Evolutionary conservation across 35 echinoderm and acorn worm genomes (phyloP).

Genomic region (Heliocidaris tuberculata): DNA sequence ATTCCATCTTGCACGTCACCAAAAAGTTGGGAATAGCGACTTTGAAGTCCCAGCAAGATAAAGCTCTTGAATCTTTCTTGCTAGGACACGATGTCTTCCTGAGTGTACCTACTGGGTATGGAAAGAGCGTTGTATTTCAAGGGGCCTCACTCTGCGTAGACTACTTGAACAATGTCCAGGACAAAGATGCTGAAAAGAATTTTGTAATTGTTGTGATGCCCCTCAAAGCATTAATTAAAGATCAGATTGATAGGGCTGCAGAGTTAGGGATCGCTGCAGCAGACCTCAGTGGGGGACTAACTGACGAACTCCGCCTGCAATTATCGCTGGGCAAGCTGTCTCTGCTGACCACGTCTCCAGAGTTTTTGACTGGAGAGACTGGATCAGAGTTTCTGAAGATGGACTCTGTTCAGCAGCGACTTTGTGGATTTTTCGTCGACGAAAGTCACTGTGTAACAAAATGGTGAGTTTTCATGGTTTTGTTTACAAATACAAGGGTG

Average conservation of each 20-base stretch:
- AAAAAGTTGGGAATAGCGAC: slow-evolving; percentile 3
- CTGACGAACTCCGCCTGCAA: slow-evolving; percentile 19
- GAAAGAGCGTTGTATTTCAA: slow-evolving; percentile 58
- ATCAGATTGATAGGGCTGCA: slow-evolving; percentile 57
- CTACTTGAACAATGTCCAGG: not conserved
- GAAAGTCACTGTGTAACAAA: slow-evolving; percentile 63
- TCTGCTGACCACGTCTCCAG: slow-evolving; percentile 41
- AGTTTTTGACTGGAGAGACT: slow-evolving; percentile 36
- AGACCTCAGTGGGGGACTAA: not conserved
- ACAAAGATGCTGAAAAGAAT: not conserved
- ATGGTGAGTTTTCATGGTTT: slow-evolving; percentile 37
- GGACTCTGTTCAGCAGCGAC: slow-evolving; percentile 16
- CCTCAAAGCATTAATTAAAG: slow-evolving; percentile 41
- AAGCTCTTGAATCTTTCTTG: slow-evolving; percentile 49
- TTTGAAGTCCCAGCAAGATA: slow-evolving; percentile 38
- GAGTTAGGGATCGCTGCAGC: slow-evolving; percentile 51
- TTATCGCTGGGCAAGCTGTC: slow-evolving; percentile 12
- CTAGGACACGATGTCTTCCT: slow-evolving; percentile 45
- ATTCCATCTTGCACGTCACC: not conserved
- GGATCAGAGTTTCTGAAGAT: slow-evolving; percentile 40
- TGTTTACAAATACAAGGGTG: not conserved
- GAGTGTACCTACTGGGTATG: slow-evolving; percentile 57
- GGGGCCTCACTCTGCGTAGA: slow-evolving; percentile 37
- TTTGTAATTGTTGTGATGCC: slow-evolving; percentile 40
- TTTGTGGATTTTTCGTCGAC: slow-evolving; percentile 64